Conservation (phyloP, 2,888 invertebrate species). For the Lasioglossum lativentre region DNA sequence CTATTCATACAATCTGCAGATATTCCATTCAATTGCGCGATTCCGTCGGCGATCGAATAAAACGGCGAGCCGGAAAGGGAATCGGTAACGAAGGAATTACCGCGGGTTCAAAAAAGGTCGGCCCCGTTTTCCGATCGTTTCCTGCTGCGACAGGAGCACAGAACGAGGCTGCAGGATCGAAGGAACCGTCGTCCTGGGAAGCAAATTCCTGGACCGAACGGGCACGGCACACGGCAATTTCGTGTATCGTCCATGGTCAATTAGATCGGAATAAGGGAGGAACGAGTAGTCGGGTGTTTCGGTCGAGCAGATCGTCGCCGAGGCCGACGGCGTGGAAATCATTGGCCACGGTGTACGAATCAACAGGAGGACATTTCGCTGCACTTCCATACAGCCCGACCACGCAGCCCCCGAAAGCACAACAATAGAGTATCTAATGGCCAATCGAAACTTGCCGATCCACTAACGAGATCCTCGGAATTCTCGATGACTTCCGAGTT, state of each 20-base stretch:
- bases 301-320: conserved; percentile 47
- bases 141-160: not conserved
- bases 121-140: conserved; percentile 26
- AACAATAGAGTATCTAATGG: conserved; percentile 64
- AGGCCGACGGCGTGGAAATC: conserved; percentile 59
- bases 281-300: conserved; percentile 56
- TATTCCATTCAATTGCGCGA: conserved; percentile 34
- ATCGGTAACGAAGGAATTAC: conserved; percentile 40
- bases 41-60: conserved; percentile 8
- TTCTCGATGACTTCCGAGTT: conserved; percentile 30
- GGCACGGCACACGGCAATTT: conserved; percentile 49
- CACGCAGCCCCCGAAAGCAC: conserved; percentile 26
- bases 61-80: not conserved
- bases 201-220: conserved; percentile 48
- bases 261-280: conserved; percentile 68
- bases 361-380: conserved; percentile 57
- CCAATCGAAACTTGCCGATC: conserved; percentile 61
- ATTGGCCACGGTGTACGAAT: conserved; percentile 60
- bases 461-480: conserved; percentile 58
- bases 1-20: not conserved
- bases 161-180: not conserved
- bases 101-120: not conserved
- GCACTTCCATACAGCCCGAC: not conserved
- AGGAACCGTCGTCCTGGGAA: conserved; percentile 30
- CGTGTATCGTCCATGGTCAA: conserved; percentile 66